phyloP scores from a whole-genome alignment of 1,140 invertebrate genomes.

The Drosophila carrolli region DNA sequence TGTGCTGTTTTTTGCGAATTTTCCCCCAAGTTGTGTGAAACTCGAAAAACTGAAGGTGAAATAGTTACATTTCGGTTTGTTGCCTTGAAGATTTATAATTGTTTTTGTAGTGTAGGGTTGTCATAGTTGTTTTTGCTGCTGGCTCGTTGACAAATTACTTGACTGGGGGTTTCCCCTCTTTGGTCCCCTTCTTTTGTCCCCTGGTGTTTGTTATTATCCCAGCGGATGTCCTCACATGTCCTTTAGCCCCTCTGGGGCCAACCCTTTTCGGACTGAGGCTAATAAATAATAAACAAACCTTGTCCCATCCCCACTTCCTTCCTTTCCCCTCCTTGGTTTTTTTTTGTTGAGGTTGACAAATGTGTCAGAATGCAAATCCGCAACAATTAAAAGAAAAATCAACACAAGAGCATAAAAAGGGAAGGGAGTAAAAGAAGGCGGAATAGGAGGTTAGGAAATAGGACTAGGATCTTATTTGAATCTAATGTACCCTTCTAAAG shows the following conservation, averaged over 20 bases:
- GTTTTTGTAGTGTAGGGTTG: slow-evolving; percentile 2
- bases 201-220: slow-evolving; percentile 78
- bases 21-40: too few relatives aligned
- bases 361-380: slow-evolving; percentile 84
- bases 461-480: background rate
- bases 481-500: background rate
- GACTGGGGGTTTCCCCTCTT: slow-evolving; percentile 15
- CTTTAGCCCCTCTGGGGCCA: slow-evolving; percentile 10
- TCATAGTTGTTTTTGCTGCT: slow-evolving; percentile 44
- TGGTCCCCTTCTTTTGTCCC: slow-evolving; percentile 15
- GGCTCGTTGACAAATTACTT: slow-evolving; percentile 70
- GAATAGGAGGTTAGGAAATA: background rate
- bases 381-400: slow-evolving; percentile 85
- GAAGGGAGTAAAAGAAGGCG: background rate
- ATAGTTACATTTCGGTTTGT: background rate
- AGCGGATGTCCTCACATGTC: slow-evolving; percentile 68
- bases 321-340: slow-evolving; percentile 5
- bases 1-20: too few relatives aligned
- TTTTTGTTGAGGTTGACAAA: slow-evolving; percentile 83
- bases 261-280: slow-evolving; percentile 44
- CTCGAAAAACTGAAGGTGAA: too few relatives aligned
- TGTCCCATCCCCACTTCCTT: slow-evolving; percentile 23
- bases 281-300: slow-evolving; percentile 77
- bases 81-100: background rate
- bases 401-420: slow-evolving; percentile 66